Conservation (phyloP, 2,113 vertebrate species). For the Odontophorus gujanensis region DNA sequence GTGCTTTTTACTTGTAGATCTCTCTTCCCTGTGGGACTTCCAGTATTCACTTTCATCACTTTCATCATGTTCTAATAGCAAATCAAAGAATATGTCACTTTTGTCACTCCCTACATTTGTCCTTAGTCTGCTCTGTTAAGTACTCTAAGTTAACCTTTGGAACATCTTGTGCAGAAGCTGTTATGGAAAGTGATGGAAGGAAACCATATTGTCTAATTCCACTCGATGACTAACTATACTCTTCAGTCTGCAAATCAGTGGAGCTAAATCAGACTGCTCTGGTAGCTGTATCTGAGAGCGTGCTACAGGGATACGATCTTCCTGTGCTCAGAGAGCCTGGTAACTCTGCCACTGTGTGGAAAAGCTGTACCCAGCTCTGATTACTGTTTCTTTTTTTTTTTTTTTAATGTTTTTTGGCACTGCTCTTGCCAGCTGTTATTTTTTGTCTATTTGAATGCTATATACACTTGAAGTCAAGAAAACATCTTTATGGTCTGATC, state of each 20-base stretch:
- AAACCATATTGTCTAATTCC: not conserved
- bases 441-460: not conserved
- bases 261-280: not conserved
- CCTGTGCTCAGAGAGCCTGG: not conserved
- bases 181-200: not conserved
- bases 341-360: not conserved
- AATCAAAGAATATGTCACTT: not conserved
- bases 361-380: not conserved
- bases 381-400: not conserved
- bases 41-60: not conserved
- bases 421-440: not conserved
- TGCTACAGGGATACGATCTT: not conserved
- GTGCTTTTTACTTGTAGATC: not conserved
- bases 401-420: too few relatives aligned
- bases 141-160: not conserved
- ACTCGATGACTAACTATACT: rapidly evolving
- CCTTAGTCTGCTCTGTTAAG: not conserved
- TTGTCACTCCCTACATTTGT: rapidly evolving
- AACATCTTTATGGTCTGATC: not conserved
- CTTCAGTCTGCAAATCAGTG: not conserved
- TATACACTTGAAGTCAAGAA: not conserved
- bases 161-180: not conserved
- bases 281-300: not conserved
- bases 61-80: not conserved
- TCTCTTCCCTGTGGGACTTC: not conserved